A percentile compares a stretch with the other conserved stretches of the same genome.
Conservation (phyloP, 2,888 invertebrate species). For the Cephus pulcher region DNA sequence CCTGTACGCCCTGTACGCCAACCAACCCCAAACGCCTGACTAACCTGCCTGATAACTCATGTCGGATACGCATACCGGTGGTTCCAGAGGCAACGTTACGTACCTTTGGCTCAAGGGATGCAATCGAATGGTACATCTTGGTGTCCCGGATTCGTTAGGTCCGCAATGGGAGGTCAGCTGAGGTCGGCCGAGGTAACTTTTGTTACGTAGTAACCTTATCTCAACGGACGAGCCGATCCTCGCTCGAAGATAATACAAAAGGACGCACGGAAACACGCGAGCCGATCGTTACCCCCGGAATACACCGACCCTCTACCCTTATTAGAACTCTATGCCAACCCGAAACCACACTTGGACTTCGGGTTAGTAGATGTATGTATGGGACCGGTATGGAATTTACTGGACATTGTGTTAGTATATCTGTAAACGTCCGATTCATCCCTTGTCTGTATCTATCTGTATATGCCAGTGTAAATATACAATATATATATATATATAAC, state of each 20-base stretch:
- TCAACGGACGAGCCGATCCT: conserved; percentile 12
- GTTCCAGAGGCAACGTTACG: too few species aligned
- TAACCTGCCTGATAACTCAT: neutral
- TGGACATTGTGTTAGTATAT: neutral
- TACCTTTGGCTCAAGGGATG: neutral
- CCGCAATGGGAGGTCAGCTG: neutral
- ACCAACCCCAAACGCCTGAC: neutral
- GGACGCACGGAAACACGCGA: conserved; percentile 31
- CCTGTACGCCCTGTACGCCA: neutral
- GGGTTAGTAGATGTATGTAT: neutral
- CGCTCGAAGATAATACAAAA: conserved; percentile 22
- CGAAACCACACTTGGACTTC: neutral
- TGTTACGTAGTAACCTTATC: neutral
- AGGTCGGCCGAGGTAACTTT: neutral
- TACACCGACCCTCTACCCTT: conserved; percentile 7
- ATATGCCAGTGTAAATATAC: too few species aligned
- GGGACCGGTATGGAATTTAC: neutral
- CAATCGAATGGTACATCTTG: neutral
- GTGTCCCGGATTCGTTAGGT: neutral
- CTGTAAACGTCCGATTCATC: neutral
- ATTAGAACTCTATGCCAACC: neutral
- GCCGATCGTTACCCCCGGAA: conserved; percentile 32
- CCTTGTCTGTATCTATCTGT: too few species aligned
- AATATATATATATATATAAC: too few species aligned
- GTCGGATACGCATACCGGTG: neutral